Evolutionary conservation across 2,113 vertebrate genomes (phyloP).

Genomic region (Bambusicola thoracicus): DNA sequence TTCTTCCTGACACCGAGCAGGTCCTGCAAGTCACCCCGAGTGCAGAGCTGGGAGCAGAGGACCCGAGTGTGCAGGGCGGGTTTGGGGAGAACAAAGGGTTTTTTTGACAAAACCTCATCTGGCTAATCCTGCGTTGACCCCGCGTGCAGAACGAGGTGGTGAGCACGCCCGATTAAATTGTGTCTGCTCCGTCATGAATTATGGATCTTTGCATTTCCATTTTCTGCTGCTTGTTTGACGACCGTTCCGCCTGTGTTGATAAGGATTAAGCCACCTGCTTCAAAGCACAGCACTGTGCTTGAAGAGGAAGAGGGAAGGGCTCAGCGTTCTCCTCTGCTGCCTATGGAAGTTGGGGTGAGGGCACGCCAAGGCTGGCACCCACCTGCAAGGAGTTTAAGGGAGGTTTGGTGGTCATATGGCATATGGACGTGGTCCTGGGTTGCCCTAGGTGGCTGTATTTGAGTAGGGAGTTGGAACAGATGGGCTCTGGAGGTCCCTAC

Average conservation of each 20-base stretch:
- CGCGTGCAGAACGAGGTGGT: not conserved
- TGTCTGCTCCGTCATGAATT: not conserved
- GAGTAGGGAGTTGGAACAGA: not conserved
- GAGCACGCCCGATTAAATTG: not conserved
- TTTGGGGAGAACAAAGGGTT: not conserved
- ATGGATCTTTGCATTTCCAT: conserved; percentile 38
- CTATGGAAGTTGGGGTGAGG: not conserved
- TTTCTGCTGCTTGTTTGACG: not conserved
- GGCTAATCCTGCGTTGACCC: not conserved
- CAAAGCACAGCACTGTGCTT: not conserved
- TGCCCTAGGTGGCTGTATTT: not conserved
- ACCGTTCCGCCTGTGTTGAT: not conserved
- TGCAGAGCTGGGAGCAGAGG: not conserved
- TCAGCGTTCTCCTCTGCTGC: not conserved
- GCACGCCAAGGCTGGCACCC: not conserved
- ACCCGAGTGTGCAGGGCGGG: not conserved
- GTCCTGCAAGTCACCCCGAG: not conserved
- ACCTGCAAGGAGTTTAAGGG: fast-evolving
- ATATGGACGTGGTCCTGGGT: not conserved
- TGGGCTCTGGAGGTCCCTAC: not conserved
- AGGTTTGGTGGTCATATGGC: fast-evolving
- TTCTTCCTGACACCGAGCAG: not conserved
- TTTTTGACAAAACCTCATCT: not conserved
- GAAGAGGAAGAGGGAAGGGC: not conserved
- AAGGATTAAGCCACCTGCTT: conserved; percentile 21